Base-by-base conservation (phyloP, 1,140 invertebrate genomes). In the Plodia interpunctella region DNA sequence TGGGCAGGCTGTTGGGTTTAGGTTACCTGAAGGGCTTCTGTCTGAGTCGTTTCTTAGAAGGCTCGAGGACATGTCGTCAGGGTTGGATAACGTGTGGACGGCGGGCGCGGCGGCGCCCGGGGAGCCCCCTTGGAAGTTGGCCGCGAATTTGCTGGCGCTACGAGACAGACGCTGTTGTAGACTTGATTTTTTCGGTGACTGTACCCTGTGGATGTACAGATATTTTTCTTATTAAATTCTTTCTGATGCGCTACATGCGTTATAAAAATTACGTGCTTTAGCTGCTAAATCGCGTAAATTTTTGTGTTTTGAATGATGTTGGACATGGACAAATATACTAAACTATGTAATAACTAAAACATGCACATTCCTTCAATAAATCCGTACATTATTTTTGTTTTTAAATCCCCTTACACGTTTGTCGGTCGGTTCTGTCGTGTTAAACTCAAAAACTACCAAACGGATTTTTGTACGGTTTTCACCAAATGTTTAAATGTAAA, bases 51-150 rank as follows among this genome's bases (percentile, higher is more conserved):
- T 80, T 20, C 90, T 76, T 0, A 93, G 81, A 5, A 93, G 84
- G 17, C 91, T 91, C 0, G 91, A 92, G 72, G 91, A 91, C 91
- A 92, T 92, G 65, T 92, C 92, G 61, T 92, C 92, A 38, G 91
- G 92, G 85, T 84, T 93, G 73, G 91, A 74, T 49, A 87, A 56
- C 74, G 90, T 76, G 85, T 92, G 65, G 57, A 90, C 61, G 78
- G 83, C 92, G 87, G 68, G 92, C 90, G 72, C 92, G 78, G 76
- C 66, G 25, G 76, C 74, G 52, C 71, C 80, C 55, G 72, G 78
- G 0, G 66, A 30, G 50, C 69, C 76, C 30, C 76, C 83, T 59
- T 85, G 88, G 60, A 90, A 88, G 62, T 85, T 88, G 0, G 87
- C 72, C 0, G 87, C 88, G 55, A 90, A 87, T 60, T 88, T 89